A percentile compares a stretch with the other conserved stretches of the same genome.
These are phyloP conservation scores for Cephus runcator DNA, from an alignment of 2,888 invertebrate species.

Conservation along the genomic window DNA sequence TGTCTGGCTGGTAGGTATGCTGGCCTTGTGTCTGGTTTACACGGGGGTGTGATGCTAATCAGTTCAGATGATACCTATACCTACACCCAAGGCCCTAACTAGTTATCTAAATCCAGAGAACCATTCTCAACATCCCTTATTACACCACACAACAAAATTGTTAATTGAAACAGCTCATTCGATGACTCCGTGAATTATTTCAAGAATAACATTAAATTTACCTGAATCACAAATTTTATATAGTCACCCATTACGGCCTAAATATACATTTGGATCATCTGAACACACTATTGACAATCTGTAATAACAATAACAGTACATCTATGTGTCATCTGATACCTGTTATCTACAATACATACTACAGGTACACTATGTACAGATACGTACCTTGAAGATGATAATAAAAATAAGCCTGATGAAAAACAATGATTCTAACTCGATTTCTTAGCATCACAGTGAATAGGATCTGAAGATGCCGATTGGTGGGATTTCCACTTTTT, in stretches of 20 bases:
- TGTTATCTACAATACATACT: neutral
- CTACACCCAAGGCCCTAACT: neutral
- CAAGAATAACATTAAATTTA: neutral
- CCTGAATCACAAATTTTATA: neutral
- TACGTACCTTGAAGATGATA: neutral
- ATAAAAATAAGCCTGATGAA: slow-evolving; percentile 25
- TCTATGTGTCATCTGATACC: too few species aligned
- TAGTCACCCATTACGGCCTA: too few species aligned
- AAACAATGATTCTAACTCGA: slow-evolving; percentile 32
- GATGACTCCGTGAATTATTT: neutral
- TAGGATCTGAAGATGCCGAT: slow-evolving; percentile 22
- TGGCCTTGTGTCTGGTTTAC: slow-evolving; percentile 55
- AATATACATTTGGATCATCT: neutral
- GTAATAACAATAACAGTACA: too few species aligned
- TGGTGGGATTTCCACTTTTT: neutral
- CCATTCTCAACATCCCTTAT: neutral
- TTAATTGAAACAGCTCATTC: neutral
- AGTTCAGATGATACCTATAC: slow-evolving; percentile 33
- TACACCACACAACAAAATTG: neutral
- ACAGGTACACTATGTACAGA: slow-evolving; percentile 21
- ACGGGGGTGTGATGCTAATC: slow-evolving; percentile 61
- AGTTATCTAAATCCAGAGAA: neutral
- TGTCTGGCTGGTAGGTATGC: slow-evolving; percentile 37
- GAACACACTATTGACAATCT: neutral
- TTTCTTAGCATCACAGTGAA: slow-evolving; percentile 25